These are phyloP conservation scores for Cetoscarus ocellatus DNA, from an alignment of 2,797 vertebrate species.

Conservation along the genomic window DNA sequence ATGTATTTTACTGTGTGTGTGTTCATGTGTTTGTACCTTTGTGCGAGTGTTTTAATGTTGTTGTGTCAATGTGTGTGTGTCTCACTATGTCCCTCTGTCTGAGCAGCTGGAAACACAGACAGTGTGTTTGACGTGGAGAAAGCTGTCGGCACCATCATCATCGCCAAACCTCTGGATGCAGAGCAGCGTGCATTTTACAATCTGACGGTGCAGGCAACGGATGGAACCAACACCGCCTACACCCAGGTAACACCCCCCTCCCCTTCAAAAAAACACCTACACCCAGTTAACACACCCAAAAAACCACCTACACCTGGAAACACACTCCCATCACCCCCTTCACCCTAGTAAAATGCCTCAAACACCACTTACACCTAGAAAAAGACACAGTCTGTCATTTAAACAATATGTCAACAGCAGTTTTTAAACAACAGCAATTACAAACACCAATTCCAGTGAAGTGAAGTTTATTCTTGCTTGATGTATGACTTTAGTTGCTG, in stretches of 20 bases:
- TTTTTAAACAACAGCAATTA: too few species aligned
- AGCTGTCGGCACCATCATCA: conserved; percentile 92
- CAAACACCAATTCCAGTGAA: too few species aligned
- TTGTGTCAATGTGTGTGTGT: conserved; percentile 4
- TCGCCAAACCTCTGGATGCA: conserved; percentile 94
- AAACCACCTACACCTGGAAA: neutral
- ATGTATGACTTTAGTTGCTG: too few species aligned
- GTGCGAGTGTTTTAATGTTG: neutral
- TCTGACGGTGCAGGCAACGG: conserved; percentile 93
- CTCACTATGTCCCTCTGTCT: conserved; percentile 6
- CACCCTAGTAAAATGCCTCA: too few species aligned
- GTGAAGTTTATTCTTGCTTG: too few species aligned
- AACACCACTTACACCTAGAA: too few species aligned
- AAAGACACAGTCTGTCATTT: too few species aligned
- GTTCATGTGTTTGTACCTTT: conserved; percentile 15
- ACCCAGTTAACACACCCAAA: neutral
- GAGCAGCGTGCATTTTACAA: conserved; percentile 94
- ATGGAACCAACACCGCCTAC: conserved; percentile 89
- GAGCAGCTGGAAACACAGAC: conserved; percentile 83
- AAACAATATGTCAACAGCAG: too few species aligned
- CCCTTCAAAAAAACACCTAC: neutral
- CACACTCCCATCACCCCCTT: neutral
- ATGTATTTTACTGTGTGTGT: too few species aligned
- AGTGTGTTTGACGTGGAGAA: conserved; percentile 94
- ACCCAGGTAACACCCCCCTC: conserved; percentile 86